Base-by-base conservation (phyloP, 2,113 vertebrate genomes). In the Arizona elegans region DNA sequence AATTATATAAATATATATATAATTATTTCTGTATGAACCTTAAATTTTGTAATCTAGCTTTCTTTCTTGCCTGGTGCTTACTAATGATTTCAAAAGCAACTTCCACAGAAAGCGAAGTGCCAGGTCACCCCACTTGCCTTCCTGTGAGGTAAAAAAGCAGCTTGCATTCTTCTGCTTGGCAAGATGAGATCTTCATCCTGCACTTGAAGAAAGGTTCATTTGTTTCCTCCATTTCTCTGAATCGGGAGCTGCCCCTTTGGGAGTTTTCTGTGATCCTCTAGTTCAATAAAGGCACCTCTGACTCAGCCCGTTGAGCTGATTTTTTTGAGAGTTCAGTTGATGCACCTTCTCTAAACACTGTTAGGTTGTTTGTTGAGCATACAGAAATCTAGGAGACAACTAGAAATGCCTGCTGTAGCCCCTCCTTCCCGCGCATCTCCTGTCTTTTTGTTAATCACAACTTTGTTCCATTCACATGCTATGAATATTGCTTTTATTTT, bases 41-140 rank as follows among this genome's bases (percentile, higher is more conserved):
- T 94, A 92, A 92, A 95, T 95, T 94, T 94, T 93, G 95, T 86
- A 89, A 93, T 52, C 8, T 96, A 92, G 94, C n/a, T 91, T 96
- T 86, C 88, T 97, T 97, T 96, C 96, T 97, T 97, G 96, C 93
- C 93, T 95, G 90, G 86, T 94, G 90, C 90, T 94, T 95, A 65
- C 70, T 26, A 87, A 52, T n/a, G 58, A 47, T 92, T 96, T 81
- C 92, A 94, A 89, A 86, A 81, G 91, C 10, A 62, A 92, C 26
- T 93, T 94, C 88, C 88, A 89, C 54, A 87, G 5, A 75, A 33
- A 7, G 65, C n/a, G 8, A 85, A 0, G 54, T 65, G 93, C 95
- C 94, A 93, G 95, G 93, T 89, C 94, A 17, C 0, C 47, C 92
- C 93, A 50, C 53, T n/a, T 59, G 81, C 38, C 52, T 6, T 24